Evolutionary conservation across 2,888 invertebrate genomes (phyloP), one percentile per base, ranked within the genome.

Genomic region (Euzophera pinguis): DNA sequence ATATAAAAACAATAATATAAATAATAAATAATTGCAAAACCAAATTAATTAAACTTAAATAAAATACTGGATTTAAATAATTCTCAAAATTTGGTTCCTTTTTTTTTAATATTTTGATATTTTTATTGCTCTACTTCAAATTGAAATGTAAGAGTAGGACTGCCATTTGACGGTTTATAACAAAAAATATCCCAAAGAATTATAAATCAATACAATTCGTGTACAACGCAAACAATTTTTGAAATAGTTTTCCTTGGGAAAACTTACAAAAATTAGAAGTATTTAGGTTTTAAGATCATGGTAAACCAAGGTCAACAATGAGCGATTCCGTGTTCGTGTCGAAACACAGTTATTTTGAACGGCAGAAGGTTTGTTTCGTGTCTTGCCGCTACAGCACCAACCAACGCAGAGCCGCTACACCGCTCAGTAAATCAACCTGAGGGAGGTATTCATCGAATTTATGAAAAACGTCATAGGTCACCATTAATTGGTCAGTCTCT

Each of bases 311-410:
- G 58, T 61, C 14, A 43, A 13, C 49, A 61, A 61, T 61, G 58
- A 57, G 62, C 60, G 66, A 78, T 75, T 80, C 78, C 77, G 73
- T 75, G 69, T 78, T 71, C 66, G 69, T 73, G 69, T 73, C 67
- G 72, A 74, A 76, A 79, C 66, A 69, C 69, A 73, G 73, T 73
- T 77, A 78, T 79, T 80, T 78, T 78, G 74, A 77, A 79, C 72
- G 67, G 73, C 75, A 78, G 75, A 79, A 82, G 78, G 78, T 80
- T 81, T 71, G 75, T 81, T 78, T 80, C 73, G 77, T 76, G 78
- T 80, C 79, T 81, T 75, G 66, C 66, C 63, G 61, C 66, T 29
- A 64, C 67, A 74, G 65, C 71, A 73, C 81, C 79, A 78, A 54
- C 52, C 35, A 55, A 41, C 17, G 42, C 35, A 55, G 78, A 69